Conservation (phyloP, 2,888 invertebrate species). For the Chrysina gloriosa region DNA sequence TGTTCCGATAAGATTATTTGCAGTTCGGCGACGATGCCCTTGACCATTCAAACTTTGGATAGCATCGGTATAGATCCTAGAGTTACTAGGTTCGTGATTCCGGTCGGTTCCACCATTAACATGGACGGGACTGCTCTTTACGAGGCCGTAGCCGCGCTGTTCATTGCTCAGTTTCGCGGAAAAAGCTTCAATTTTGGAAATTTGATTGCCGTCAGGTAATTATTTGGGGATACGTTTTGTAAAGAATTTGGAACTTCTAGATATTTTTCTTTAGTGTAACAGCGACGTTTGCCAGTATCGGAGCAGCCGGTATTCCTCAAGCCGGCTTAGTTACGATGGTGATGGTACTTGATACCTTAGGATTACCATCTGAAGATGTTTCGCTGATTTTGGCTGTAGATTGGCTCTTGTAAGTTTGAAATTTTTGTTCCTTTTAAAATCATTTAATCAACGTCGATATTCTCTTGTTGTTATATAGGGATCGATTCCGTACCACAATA, state of each 20-base stretch:
- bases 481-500: too few species aligned
- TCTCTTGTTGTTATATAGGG: too few species aligned
- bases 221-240: background rate
- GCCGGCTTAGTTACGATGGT: conserved; percentile 97
- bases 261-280: conserved; percentile 67
- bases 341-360: conserved; percentile 92
- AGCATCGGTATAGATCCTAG: conserved; percentile 90
- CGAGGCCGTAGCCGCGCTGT: conserved; percentile 97
- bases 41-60: conserved; percentile 93
- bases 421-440: too few species aligned
- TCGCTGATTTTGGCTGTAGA: conserved; percentile 92
- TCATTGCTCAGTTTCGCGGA: conserved; percentile 92
- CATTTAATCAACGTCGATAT: too few species aligned
- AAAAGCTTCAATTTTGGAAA: conserved; percentile 87
- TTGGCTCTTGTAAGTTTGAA: conserved; percentile 85
- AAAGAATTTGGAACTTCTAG: background rate
- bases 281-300: conserved; percentile 96
- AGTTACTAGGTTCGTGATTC: conserved; percentile 94
- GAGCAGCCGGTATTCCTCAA: conserved; percentile 96
- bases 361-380: conserved; percentile 89
- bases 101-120: conserved; percentile 97
- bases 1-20: conserved; percentile 10
- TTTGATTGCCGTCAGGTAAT: conserved; percentile 90
- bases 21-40: conserved; percentile 94
- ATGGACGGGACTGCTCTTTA: conserved; percentile 98